phyloP scores from a whole-genome alignment of 2,797 vertebrate species.

The Labeo calbasu region DNA sequence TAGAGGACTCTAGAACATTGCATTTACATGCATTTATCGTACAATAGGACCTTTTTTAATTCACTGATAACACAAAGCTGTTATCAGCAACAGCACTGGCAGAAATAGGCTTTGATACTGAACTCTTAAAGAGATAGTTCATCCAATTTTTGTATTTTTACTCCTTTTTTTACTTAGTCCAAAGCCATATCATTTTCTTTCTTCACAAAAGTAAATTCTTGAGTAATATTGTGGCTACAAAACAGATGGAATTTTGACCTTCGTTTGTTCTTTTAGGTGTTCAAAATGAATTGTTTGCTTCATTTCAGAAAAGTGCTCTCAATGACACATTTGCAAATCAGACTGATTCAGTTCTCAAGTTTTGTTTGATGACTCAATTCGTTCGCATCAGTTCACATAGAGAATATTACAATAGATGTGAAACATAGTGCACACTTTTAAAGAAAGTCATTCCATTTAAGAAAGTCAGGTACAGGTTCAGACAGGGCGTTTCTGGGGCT shows the following conservation, averaged over 20 bases:
- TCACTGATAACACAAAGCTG: constrained; percentile 2
- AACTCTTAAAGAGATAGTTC: not conserved
- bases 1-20: not conserved
- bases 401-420: too few relatives aligned
- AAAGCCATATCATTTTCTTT: not conserved
- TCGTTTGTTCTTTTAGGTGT: not conserved
- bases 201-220: not conserved
- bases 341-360: too few relatives aligned
- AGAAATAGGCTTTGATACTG: constrained; percentile 10
- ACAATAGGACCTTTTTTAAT: constrained; percentile 8
- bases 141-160: too few relatives aligned
- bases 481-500: too few relatives aligned
- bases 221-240: not conserved
- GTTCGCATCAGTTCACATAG: not conserved
- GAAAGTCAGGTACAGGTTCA: too few relatives aligned
- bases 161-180: not conserved
- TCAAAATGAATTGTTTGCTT: not conserved
- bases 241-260: not conserved
- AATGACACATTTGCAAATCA: too few relatives aligned
- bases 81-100: constrained; percentile 4
- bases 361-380: not conserved
- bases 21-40: constrained; percentile 12
- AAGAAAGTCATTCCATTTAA: too few relatives aligned
- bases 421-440: too few relatives aligned
- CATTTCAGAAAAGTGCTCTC: not conserved